A percentile compares a stretch with the other conserved stretches of the same genome.
phyloP scores from a whole-genome alignment of 2,113 vertebrate genomes.

The Chinchilla lanigera region DNA sequence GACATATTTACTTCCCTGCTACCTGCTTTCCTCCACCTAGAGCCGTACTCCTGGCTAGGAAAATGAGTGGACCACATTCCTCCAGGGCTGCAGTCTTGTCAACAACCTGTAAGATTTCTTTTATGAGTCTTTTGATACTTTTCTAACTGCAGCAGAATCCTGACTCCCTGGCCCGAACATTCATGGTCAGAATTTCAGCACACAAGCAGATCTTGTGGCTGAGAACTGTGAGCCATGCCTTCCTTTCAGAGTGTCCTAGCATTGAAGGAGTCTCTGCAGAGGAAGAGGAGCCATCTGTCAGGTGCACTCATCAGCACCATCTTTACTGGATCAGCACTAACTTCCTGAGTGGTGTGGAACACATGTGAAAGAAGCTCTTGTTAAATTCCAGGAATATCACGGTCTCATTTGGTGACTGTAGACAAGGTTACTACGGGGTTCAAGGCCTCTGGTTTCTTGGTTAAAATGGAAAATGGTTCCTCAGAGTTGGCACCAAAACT shows the following conservation, averaged over 20 bases:
- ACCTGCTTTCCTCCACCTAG: neutral
- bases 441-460: neutral
- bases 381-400: slow-evolving; percentile 40
- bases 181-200: slow-evolving; percentile 50
- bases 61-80: no score
- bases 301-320: neutral
- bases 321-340: neutral
- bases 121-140: slow-evolving; percentile 14
- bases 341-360: slow-evolving; percentile 5
- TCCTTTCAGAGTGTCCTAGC: slow-evolving; percentile 32
- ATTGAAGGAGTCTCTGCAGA: slow-evolving; percentile 1
- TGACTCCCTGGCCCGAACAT: slow-evolving; percentile 12
- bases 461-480: slow-evolving; percentile 14
- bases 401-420: slow-evolving; percentile 25
- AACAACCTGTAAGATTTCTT: neutral
- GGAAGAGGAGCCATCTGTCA: slow-evolving; percentile 36
- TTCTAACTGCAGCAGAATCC: slow-evolving; percentile 65
- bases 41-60: neutral
- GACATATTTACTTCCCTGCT: neutral
- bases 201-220: slow-evolving; percentile 14
- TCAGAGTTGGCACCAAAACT: neutral
- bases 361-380: slow-evolving; percentile 33
- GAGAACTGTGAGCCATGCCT: slow-evolving; percentile 70
- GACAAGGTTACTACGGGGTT: neutral
- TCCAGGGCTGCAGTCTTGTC: neutral